Percentiles rank a stretch among this genome's conserved stretches.
Evolutionary conservation across 2,888 invertebrate genomes (phyloP).

Genomic region (Eulithis prunata): DNA sequence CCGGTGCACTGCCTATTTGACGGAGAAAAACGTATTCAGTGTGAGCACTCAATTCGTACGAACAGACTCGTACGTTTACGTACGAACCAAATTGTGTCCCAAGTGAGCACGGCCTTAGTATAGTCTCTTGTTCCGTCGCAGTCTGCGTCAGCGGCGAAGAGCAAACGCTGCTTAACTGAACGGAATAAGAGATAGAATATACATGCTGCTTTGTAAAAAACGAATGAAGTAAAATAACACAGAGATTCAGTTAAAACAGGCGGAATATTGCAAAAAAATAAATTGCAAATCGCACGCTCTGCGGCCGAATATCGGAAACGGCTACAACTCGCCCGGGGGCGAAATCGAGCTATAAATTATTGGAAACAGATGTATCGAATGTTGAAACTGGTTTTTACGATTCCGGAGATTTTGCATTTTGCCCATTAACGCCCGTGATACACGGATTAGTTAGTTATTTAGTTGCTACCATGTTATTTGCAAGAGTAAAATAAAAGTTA

Average conservation of each 20-base stretch:
- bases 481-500: too few relatives aligned
- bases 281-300: slow-evolving; percentile 20
- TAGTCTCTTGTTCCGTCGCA: too few relatives aligned
- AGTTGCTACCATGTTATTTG: background rate
- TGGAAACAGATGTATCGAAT: slow-evolving; percentile 63
- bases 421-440: slow-evolving; percentile 39
- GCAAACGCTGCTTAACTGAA: too few relatives aligned
- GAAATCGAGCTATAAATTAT: slow-evolving; percentile 58
- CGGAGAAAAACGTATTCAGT: too few relatives aligned
- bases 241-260: background rate
- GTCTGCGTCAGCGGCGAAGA: too few relatives aligned
- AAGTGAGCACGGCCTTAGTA: too few relatives aligned
- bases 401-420: slow-evolving; percentile 48
- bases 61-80: too few relatives aligned
- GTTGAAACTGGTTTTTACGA: slow-evolving; percentile 53
- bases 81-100: too few relatives aligned
- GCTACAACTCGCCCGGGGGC: slow-evolving; percentile 35
- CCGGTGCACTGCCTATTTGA: too few relatives aligned
- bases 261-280: slow-evolving; percentile 17
- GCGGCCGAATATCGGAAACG: slow-evolving; percentile 27
- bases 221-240: background rate
- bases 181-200: too few relatives aligned
- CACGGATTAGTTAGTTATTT: slow-evolving; percentile 10
- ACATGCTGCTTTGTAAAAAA: background rate
- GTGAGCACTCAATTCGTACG: too few relatives aligned